Percentiles rank a stretch among this genome's conserved stretches.
These are phyloP conservation scores for Poeciliopsis occidentalis DNA, from an alignment of 2,113 vertebrate species.

Conservation along the genomic window DNA sequence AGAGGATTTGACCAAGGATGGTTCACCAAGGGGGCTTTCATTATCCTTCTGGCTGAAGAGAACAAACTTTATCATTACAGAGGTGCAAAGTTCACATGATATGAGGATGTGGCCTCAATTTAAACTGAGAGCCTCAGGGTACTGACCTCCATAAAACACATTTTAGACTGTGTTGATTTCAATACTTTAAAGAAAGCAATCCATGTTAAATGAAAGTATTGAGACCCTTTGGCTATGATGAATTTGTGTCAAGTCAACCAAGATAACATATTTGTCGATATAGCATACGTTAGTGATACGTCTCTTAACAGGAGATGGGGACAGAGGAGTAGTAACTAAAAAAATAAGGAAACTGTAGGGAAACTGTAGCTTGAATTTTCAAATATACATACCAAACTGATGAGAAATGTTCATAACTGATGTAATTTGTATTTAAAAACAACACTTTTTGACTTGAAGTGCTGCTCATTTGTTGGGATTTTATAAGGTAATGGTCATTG, in stretches of 20 bases:
- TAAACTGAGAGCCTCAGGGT: conserved; percentile 4
- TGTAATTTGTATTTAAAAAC: too few species aligned
- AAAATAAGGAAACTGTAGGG: too few species aligned
- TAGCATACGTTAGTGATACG: background rate
- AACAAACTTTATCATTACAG: conserved; percentile 13
- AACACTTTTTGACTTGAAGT: too few species aligned
- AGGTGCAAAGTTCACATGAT: conserved; percentile 16
- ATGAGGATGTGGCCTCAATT: conserved; percentile 19
- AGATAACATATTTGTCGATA: background rate
- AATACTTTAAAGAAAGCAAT: background rate
- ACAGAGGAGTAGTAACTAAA: background rate
- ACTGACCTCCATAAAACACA: conserved; percentile 10
- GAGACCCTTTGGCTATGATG: background rate
- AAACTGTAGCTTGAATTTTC: too few species aligned
- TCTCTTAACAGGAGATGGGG: background rate
- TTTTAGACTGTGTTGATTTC: background rate
- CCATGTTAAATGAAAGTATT: background rate
- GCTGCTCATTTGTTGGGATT: too few species aligned
- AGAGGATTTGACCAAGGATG: conserved; percentile 28
- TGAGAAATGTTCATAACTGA: too few species aligned
- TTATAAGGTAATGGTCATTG: too few species aligned
- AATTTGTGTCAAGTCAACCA: background rate
- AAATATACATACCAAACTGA: too few species aligned
- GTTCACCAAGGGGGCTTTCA: conserved; percentile 1
- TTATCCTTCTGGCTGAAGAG: conserved; percentile 13